phyloP scores from a whole-genome alignment of 2,113 vertebrate genomes.

The Silurus glanis region DNA sequence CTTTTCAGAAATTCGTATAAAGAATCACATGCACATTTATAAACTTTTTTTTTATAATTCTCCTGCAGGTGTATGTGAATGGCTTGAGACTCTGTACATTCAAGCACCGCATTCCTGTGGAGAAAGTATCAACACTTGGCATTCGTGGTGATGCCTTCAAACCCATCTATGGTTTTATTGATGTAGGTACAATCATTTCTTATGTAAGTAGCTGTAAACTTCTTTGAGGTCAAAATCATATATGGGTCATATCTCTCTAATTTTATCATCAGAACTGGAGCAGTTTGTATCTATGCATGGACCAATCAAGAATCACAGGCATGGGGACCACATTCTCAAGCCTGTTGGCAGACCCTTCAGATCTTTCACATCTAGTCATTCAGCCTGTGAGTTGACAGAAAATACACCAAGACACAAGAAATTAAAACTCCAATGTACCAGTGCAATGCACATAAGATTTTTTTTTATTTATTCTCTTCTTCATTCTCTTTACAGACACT shows the following conservation, averaged over 20 bases:
- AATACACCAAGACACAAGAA: background rate
- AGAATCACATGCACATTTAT: too few species aligned
- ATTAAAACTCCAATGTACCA: background rate
- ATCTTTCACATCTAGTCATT: background rate
- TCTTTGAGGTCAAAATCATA: background rate
- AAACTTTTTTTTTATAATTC: too few species aligned
- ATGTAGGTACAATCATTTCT: background rate
- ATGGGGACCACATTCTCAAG: background rate
- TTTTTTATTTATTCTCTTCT: background rate
- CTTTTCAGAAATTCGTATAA: background rate
- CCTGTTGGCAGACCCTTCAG: background rate
- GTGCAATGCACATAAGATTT: background rate
- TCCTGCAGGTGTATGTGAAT: background rate
- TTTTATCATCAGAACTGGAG: slow-evolving; percentile 23
- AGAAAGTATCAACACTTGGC: background rate
- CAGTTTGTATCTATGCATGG: background rate
- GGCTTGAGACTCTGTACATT: background rate
- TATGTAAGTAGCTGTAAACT: background rate
- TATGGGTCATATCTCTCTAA: background rate
- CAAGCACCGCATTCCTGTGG: slow-evolving; percentile 12
- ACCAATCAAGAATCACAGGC: background rate
- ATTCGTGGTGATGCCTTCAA: background rate
- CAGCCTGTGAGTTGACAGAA: slow-evolving; percentile 18
- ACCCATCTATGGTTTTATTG: background rate
- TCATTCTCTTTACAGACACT: background rate